Base-by-base conservation (phyloP, 35 echinoderm and acorn worm species). In the Strongylocentrotus purpuratus region DNA sequence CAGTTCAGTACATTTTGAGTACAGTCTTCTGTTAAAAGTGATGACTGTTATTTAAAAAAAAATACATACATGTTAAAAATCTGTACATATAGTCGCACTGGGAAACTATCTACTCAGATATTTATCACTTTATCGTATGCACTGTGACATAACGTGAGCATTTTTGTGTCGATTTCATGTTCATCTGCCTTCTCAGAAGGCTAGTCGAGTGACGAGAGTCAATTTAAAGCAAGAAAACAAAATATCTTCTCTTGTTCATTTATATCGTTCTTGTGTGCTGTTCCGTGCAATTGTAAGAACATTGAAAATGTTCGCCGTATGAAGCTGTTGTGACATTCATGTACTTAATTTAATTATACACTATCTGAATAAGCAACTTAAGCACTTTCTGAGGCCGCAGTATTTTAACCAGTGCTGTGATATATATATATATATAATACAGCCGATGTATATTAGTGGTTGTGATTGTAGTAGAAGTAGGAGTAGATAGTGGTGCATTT, bases 81-180 rank as follows among this genome's bases (percentile, higher is more conserved):
- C 22, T 78, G 65, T 78, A 78, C 65, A 78, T 78, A 78, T 78
- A 22, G 28, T 78, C 20, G 65, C 65, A 78, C 65, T 78, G 65
- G 65, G 28, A n/a, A 78, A 78, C 28, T 70, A 70, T 70, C 22
- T 28, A 78, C 65, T 78, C 28, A n/a, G 65, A 78, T 59, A 12
- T 59, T 78, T 78, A 78, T 78, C 65, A 78, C 65, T 78, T 78
- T 78, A 78, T 78, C 65, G 65, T 78, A 78, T 78, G 65, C 65
- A 78, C 65, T 78, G 65, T 78, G 28, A 78, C 65, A 78, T 78
- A 78, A 28, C 20, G 65, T 78, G 65, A 78, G 65, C 65, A 28
- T n/a, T 78, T 28, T 78, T 7, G 20, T 78, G 65, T 78, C 22
- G 7, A 78, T 78, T 78, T n/a, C 20, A 4, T 78, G 65, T 78